Percentiles rank a stretch among this genome's conserved stretches.
These are phyloP conservation scores for Uria aalge DNA, from an alignment of 2,113 vertebrate genomes.

Conservation along the genomic window DNA sequence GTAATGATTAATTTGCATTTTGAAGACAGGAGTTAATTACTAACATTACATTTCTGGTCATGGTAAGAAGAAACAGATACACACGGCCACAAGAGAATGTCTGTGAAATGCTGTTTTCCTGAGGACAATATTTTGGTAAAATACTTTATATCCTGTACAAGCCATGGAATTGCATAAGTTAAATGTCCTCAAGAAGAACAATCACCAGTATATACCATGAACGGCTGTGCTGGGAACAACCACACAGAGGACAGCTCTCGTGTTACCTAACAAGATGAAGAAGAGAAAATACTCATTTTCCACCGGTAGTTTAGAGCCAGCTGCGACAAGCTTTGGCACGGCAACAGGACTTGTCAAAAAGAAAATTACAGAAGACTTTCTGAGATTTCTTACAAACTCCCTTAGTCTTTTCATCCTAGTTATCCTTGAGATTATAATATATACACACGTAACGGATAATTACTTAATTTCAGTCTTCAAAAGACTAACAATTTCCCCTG, in stretches of 20 bases:
- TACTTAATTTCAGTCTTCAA: not conserved
- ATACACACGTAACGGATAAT: not conserved
- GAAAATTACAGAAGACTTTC: not conserved
- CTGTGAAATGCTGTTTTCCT: not conserved
- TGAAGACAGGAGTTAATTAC: not conserved
- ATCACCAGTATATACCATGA: not conserved
- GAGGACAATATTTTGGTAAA: constrained; percentile 49
- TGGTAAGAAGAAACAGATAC: not conserved
- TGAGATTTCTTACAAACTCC: not conserved
- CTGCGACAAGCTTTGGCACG: constrained; percentile 10
- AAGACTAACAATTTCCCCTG: not conserved
- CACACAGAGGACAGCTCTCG: not conserved
- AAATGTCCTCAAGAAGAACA: not conserved
- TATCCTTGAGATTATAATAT: constrained; percentile 17
- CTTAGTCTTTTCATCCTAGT: not conserved
- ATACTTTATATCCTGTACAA: not conserved
- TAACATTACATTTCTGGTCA: not conserved
- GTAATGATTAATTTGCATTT: not conserved
- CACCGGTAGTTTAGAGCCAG: not conserved
- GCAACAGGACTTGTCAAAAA: not conserved
- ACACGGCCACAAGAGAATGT: not conserved
- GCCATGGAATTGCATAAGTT: constrained; percentile 48
- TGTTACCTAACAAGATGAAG: not conserved
- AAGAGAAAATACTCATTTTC: not conserved
- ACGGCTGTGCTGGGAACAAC: not conserved